Conservation (phyloP, 2,113 vertebrate genomes). For the Poecile atricapillus region DNA sequence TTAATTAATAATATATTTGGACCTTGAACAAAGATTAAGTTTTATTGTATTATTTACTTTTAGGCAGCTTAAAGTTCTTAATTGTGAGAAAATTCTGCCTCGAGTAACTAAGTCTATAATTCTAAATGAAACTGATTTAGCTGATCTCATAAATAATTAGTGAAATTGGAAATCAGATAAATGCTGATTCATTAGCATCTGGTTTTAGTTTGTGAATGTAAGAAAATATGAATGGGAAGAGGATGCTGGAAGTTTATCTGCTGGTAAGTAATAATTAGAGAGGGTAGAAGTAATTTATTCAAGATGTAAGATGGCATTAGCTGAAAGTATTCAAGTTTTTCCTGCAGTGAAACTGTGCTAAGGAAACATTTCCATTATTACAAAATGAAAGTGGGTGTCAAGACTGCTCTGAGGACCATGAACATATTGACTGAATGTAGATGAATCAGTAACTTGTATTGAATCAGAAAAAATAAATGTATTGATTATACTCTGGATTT, state of each 20-base stretch:
- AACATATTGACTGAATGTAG: neutral
- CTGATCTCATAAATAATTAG: neutral
- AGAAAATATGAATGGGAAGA: neutral
- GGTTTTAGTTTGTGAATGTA: neutral
- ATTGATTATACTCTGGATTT: neutral
- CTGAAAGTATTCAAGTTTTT: neutral
- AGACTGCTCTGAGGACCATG: neutral
- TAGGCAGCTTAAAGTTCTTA: constrained; percentile 3
- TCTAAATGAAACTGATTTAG: constrained; percentile 13
- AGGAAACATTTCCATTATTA: neutral
- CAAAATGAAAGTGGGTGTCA: neutral
- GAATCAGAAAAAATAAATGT: neutral
- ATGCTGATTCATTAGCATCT: neutral
- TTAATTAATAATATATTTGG: constrained; percentile 13
- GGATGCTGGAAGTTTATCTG: neutral
- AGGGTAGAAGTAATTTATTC: neutral
- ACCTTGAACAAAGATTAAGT: neutral
- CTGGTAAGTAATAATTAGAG: neutral
- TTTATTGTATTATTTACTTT: constrained; percentile 14
- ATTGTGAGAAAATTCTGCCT: neutral
- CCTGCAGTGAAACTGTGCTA: neutral
- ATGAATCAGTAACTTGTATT: neutral
- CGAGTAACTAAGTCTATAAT: neutral
- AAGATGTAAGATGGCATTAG: neutral
- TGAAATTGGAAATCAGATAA: neutral